phyloP scores from a whole-genome alignment of 2,113 vertebrate species.

The Eubucco bourcierii region DNA sequence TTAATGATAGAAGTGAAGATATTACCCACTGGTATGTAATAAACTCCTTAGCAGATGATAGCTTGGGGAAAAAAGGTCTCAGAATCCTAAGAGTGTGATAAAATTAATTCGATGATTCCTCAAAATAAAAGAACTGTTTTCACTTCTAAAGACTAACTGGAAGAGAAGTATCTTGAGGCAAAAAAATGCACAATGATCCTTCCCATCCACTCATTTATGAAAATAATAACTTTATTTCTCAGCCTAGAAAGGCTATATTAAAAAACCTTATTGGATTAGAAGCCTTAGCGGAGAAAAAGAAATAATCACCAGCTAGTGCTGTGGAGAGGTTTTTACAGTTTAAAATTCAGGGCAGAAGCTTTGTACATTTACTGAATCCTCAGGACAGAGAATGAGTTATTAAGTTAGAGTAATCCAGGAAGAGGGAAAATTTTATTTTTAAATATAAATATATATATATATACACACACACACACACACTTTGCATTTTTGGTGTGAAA shows the following conservation, averaged over 20 bases:
- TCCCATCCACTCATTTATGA: neutral
- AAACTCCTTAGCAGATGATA: neutral
- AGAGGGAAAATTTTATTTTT: accelerated
- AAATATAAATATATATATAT: too few relatives aligned
- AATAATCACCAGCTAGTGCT: neutral
- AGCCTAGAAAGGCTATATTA: neutral
- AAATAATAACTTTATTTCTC: constrained; percentile 7
- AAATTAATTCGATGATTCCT: constrained; percentile 10
- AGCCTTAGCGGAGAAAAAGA: neutral
- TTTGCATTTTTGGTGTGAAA: neutral
- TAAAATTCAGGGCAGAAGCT: neutral
- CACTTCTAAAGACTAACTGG: neutral
- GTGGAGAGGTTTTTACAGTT: neutral
- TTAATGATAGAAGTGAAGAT: neutral
- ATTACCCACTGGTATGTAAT: constrained; percentile 9
- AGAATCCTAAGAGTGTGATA: neutral
- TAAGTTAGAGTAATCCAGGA: neutral
- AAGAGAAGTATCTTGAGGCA: neutral
- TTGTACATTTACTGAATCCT: neutral
- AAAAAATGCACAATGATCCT: neutral
- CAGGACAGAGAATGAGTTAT: neutral
- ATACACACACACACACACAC: too few relatives aligned
- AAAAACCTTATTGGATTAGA: neutral
- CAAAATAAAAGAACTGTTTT: neutral
- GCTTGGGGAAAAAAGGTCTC: neutral